Evolutionary conservation across 2,113 vertebrate genomes (phyloP).

Genomic region (Psilopogon haemacephalus): DNA sequence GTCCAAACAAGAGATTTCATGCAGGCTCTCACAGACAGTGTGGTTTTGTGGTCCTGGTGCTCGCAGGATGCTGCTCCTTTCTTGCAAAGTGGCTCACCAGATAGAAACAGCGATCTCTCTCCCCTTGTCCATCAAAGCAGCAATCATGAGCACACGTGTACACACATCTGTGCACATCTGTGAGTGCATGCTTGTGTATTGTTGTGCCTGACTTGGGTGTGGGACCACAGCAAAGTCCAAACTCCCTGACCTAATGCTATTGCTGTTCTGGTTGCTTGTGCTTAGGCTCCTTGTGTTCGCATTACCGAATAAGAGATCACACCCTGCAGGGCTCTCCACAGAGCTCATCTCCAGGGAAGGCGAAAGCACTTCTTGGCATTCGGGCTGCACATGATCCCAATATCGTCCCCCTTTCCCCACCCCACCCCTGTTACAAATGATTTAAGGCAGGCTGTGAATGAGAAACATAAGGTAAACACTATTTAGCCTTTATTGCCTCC

Average conservation of each 20-base stretch:
- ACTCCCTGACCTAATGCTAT: constrained; percentile 47
- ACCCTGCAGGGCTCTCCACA: constrained; percentile 3
- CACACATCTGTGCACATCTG: constrained; percentile 46
- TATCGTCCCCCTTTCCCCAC: background rate
- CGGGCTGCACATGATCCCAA: background rate
- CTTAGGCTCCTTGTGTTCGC: constrained; percentile 32
- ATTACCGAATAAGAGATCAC: constrained; percentile 52
- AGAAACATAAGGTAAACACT: constrained; percentile 55
- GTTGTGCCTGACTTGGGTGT: constrained; percentile 45
- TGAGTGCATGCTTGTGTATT: background rate
- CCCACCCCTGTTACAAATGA: background rate
- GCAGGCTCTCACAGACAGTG: background rate
- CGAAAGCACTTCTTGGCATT: constrained; percentile 24
- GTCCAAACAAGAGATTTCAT: background rate
- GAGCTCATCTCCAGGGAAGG: constrained; percentile 48
- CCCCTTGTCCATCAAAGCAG: background rate
- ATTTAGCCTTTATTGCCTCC: constrained; percentile 32
- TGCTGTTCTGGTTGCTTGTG: constrained; percentile 5
- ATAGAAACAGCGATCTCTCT: background rate
- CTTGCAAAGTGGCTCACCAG: background rate
- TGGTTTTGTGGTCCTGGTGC: background rate
- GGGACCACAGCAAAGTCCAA: constrained; percentile 33
- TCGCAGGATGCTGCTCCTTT: background rate
- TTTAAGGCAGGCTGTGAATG: constrained; percentile 56
- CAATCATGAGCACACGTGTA: background rate